phyloP scores from a whole-genome alignment of 2,113 vertebrate genomes.

The Garra rufa region DNA sequence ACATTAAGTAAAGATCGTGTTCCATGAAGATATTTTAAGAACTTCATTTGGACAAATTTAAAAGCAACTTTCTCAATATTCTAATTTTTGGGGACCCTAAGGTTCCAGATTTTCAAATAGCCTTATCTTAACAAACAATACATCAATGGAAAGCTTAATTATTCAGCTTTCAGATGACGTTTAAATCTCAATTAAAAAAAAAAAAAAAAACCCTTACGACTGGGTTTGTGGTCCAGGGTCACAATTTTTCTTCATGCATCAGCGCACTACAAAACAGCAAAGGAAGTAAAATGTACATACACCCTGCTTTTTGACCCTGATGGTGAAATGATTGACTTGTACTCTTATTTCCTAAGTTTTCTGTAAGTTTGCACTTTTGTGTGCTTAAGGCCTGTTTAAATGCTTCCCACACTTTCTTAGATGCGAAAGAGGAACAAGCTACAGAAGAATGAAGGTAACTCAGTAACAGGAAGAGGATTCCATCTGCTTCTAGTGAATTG shows the following conservation, averaged over 20 bases:
- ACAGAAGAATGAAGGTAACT: neutral
- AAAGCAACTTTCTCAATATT: no score
- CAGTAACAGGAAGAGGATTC: neutral
- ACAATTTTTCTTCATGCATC: neutral
- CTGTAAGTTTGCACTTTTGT: neutral
- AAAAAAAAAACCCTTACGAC: no score
- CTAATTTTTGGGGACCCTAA: no score
- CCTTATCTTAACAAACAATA: no score
- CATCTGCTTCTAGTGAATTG: neutral
- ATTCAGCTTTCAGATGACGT: no score
- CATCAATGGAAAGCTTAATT: no score
- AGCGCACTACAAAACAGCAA: neutral
- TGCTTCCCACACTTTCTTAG: neutral
- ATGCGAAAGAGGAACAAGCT: neutral
- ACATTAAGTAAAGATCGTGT: no score
- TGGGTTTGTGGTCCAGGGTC: no score
- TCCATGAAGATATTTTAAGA: no score
- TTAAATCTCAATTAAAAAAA: no score
- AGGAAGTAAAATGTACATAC: neutral
- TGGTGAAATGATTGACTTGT: neutral
- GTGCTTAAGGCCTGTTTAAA: neutral
- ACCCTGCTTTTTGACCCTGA: neutral
- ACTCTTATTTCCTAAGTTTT: neutral
- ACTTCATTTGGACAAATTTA: no score
- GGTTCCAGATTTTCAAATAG: no score